These are phyloP conservation scores for Steatocranus sp. DNA, from an alignment of 2,797 vertebrate genomes.

Conservation along the genomic window DNA sequence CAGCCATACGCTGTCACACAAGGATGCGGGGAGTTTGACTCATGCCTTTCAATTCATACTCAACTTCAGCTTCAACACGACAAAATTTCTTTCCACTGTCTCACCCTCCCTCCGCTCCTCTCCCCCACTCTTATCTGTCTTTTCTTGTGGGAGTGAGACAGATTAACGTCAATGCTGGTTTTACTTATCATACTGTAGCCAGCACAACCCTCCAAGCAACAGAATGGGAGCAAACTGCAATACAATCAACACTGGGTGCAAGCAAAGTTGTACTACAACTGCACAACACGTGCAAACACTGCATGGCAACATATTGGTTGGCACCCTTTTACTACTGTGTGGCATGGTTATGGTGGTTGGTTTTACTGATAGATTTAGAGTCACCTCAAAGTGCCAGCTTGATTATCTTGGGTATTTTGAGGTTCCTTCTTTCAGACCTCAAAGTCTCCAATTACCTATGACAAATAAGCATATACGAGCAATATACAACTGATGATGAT, in stretches of 20 bases:
- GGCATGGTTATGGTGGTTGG: neutral
- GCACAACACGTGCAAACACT: neutral
- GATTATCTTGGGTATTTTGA: neutral
- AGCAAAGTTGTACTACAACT: conserved; percentile 1
- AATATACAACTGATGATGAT: neutral
- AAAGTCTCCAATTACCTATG: neutral
- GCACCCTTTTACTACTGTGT: neutral
- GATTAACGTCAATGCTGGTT: conserved; percentile 82
- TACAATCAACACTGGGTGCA: conserved; percentile 48
- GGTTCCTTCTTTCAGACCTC: neutral
- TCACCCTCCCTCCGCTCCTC: conserved; percentile 26
- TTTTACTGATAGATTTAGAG: neutral
- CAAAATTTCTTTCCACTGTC: conserved; percentile 12
- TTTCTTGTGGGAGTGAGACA: conserved; percentile 79
- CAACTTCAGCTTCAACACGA: neutral
- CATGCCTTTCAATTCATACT: neutral
- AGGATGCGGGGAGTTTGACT: neutral
- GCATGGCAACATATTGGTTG: neutral
- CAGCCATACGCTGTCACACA: neutral
- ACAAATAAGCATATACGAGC: neutral
- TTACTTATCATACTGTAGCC: conserved; percentile 83
- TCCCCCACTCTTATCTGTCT: conserved; percentile 69
- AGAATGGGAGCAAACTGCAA: conserved; percentile 61
- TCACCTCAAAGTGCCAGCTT: neutral
- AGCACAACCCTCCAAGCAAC: conserved; percentile 77